Percentiles rank a stretch among this genome's conserved stretches.
phyloP scores from a whole-genome alignment of 2,888 invertebrate genomes.

The Harpagoxenus sublaevis region DNA sequence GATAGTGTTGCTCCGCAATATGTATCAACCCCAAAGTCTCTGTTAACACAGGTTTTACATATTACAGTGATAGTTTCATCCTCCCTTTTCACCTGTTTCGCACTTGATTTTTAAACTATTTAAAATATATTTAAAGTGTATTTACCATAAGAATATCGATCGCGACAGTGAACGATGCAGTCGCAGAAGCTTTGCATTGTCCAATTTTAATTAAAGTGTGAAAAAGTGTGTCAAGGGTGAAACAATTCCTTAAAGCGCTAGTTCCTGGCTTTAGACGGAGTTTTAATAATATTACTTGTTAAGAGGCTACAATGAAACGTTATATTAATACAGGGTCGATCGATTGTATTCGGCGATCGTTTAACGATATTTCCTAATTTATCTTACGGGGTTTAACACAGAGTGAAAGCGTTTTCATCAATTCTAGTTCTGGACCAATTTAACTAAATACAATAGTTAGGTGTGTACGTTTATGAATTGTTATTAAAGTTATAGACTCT shows the following conservation, averaged over 20 bases:
- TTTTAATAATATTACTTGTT: constrained; percentile 64
- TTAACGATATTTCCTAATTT: constrained; percentile 63
- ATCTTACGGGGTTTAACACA: constrained; percentile 60
- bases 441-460: constrained; percentile 61
- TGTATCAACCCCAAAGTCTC: constrained; percentile 25
- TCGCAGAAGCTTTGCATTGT: constrained; percentile 24
- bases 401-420: constrained; percentile 50
- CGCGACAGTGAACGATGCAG: background rate
- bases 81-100: constrained; percentile 60
- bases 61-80: constrained; percentile 59
- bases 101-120: constrained; percentile 55
- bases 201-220: constrained; percentile 48
- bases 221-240: constrained; percentile 55
- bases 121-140: constrained; percentile 22
- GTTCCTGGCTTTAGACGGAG: constrained; percentile 67
- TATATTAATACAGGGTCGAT: constrained; percentile 73
- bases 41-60: constrained; percentile 41
- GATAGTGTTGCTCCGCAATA: constrained; percentile 38
- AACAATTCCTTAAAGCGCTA: constrained; percentile 64
- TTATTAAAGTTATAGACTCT: constrained; percentile 69
- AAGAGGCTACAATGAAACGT: constrained; percentile 67
- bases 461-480: constrained; percentile 65
- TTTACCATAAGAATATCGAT: background rate
- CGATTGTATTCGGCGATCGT: constrained; percentile 64
- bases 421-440: constrained; percentile 62